Conservation (phyloP, 2,113 vertebrate species). For the Bambusicola thoracicus region DNA sequence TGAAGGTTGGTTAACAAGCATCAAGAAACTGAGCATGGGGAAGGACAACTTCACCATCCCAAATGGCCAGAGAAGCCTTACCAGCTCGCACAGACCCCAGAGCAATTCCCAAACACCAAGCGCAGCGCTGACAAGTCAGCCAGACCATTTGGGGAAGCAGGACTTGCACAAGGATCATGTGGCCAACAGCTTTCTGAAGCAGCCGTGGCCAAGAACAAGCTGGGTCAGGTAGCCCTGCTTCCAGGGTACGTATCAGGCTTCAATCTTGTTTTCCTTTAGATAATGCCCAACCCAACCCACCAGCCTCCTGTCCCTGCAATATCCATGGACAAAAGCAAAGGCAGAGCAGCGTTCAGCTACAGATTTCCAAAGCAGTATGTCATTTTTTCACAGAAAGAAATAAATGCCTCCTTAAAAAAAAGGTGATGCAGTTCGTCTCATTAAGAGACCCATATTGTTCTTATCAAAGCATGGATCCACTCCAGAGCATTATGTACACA, state of each 20-base stretch:
- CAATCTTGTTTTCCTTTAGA: background rate
- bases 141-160: fast-evolving
- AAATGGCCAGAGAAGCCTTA: background rate
- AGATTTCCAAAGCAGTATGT: background rate
- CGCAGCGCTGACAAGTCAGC: fast-evolving
- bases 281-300: background rate
- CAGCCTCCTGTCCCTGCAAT: background rate
- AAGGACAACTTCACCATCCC: background rate
- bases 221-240: background rate
- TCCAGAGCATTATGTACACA: background rate
- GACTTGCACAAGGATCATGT: background rate
- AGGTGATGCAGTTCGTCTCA: background rate
- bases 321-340: background rate
- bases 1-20: background rate
- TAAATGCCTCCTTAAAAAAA: background rate
- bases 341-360: background rate
- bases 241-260: background rate
- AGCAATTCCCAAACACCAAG: background rate
- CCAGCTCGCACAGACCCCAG: background rate
- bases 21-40: fast-evolving
- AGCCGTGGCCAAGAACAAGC: background rate
- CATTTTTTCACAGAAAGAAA: background rate
- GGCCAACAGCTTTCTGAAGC: background rate
- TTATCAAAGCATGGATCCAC: background rate
- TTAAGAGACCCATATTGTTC: background rate